A percentile compares a stretch with the other conserved stretches of the same genome.
Evolutionary conservation across 2,797 vertebrate species (phyloP).

Genomic region (Ceyx erithaca): DNA sequence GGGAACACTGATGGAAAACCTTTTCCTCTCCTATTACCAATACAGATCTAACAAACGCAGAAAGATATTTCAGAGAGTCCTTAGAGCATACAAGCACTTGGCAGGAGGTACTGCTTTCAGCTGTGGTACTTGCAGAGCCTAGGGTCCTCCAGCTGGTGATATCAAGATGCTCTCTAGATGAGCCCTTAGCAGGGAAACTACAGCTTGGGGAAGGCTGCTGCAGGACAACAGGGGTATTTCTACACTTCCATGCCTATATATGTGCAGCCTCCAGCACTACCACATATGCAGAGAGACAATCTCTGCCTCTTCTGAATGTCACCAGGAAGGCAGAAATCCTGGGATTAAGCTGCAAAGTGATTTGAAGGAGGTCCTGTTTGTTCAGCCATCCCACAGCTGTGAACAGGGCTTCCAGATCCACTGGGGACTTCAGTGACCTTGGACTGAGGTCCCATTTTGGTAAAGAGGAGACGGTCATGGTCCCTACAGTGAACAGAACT

Average conservation of each 20-base stretch:
- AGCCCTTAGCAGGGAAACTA: background rate
- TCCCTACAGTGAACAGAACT: background rate
- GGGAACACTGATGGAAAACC: background rate
- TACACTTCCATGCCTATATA: background rate
- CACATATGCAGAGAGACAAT: accelerated
- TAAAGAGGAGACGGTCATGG: background rate
- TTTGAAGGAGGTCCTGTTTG: background rate
- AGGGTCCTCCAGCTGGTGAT: background rate
- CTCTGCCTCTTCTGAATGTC: background rate
- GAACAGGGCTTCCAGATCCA: background rate
- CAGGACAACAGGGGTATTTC: background rate
- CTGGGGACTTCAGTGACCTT: background rate
- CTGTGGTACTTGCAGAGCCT: background rate
- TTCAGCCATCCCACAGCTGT: background rate
- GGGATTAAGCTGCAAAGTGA: background rate
- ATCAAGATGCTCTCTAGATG: background rate
- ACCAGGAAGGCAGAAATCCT: background rate
- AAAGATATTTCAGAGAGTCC: background rate
- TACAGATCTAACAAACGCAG: background rate
- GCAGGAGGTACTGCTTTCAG: background rate
- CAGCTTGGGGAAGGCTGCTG: background rate
- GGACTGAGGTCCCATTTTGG: background rate
- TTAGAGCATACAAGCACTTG: background rate
- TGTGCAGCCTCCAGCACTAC: accelerated
- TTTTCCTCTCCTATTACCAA: background rate